Conservation (phyloP, 2,113 vertebrate species). For the Tyto alba region DNA sequence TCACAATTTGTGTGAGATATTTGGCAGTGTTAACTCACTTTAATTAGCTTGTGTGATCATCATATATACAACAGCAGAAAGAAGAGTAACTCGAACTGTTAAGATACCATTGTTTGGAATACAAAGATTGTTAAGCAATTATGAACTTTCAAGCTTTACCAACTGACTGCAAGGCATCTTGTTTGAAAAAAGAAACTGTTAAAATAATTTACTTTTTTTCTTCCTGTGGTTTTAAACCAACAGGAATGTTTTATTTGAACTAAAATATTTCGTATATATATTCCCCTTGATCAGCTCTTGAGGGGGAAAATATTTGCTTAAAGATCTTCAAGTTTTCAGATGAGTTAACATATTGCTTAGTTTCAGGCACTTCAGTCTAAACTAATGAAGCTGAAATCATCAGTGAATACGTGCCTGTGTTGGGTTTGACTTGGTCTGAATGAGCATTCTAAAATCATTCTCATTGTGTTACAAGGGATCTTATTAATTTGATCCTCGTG, state of each 20-base stretch:
- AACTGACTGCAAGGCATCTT: slow-evolving; percentile 19
- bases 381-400: neutral
- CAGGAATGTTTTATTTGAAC: neutral
- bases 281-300: neutral
- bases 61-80: neutral
- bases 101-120: slow-evolving; percentile 23
- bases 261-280: neutral
- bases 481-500: neutral
- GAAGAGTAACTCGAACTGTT: slow-evolving; percentile 9
- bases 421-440: neutral
- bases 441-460: neutral
- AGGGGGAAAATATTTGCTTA: neutral
- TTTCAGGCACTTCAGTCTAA: neutral
- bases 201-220: neutral
- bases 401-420: neutral
- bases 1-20: neutral
- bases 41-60: neutral
- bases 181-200: slow-evolving; percentile 27
- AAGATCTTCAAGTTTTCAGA: neutral
- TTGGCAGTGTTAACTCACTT: neutral
- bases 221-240: neutral
- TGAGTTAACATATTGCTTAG: neutral
- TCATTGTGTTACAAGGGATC: neutral
- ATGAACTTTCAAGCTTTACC: neutral
- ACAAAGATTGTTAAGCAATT: slow-evolving; percentile 43